Evolutionary conservation across 2,888 invertebrate genomes (phyloP).

Genomic region (Phortica okadai): DNA sequence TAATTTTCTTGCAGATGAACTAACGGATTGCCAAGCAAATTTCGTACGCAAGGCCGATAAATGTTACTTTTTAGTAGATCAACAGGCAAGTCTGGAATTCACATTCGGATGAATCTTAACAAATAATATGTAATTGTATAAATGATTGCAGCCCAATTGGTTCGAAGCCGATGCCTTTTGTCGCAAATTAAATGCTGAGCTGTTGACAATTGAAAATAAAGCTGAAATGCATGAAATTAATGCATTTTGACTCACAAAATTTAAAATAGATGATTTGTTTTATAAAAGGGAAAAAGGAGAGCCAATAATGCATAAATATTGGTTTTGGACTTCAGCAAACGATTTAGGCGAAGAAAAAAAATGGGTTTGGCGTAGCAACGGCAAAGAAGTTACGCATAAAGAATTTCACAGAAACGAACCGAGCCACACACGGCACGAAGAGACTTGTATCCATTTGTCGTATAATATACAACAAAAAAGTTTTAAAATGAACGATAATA

Average conservation of each 20-base stretch:
- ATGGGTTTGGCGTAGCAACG: neutral
- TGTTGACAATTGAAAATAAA: neutral
- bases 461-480: neutral
- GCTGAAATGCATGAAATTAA: neutral
- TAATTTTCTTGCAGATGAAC: no score
- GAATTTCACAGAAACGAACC: neutral
- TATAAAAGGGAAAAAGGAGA: neutral
- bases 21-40: no score
- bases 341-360: neutral
- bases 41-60: no score
- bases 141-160: neutral
- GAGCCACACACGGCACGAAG: neutral
- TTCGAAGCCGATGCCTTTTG: neutral
- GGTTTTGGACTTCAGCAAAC: constrained; percentile 18
- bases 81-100: no score
- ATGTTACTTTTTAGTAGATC: no score
- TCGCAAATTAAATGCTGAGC: neutral
- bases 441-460: constrained; percentile 12
- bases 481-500: neutral
- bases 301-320: neutral
- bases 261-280: neutral
- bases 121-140: no score
- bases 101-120: no score
- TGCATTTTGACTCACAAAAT: neutral
- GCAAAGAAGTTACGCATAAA: neutral